These are phyloP conservation scores for Semaprochilodus insignis DNA, from an alignment of 2,797 vertebrate species.

Conservation along the genomic window DNA sequence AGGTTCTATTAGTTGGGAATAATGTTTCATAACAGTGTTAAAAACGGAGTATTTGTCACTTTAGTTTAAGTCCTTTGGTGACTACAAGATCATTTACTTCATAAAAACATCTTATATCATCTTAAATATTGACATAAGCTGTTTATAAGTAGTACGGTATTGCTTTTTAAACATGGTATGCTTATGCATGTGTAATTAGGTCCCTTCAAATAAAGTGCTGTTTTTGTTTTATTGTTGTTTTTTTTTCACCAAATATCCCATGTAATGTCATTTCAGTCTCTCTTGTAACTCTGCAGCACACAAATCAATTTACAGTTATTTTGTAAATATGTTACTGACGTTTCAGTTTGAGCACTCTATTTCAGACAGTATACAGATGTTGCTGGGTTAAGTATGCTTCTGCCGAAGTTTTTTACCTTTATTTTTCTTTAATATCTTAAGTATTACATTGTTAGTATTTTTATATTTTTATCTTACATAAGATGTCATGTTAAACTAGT, in stretches of 20 bases:
- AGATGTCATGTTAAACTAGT: not conserved
- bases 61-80: too few species aligned
- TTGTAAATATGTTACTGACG: constrained; percentile 45
- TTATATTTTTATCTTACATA: not conserved
- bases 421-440: not conserved
- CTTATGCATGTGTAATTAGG: too few species aligned
- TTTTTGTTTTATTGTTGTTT: too few species aligned
- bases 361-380: not conserved
- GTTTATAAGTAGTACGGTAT: too few species aligned
- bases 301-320: not conserved
- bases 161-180: too few species aligned
- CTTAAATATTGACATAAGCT: too few species aligned
- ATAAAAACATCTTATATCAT: too few species aligned
- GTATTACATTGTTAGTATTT: constrained; percentile 1
- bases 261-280: not conserved
- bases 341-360: not conserved
- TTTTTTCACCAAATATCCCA: not conserved
- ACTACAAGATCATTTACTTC: too few species aligned
- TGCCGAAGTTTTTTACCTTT: not conserved
- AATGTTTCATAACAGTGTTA: too few species aligned
- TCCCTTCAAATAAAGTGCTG: too few species aligned
- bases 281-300: not conserved
- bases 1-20: too few species aligned
- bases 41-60: too few species aligned
- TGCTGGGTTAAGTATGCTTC: not conserved